These are phyloP conservation scores for Timema cristinae DNA, from an alignment of 2,888 invertebrate genomes.

Conservation along the genomic window DNA sequence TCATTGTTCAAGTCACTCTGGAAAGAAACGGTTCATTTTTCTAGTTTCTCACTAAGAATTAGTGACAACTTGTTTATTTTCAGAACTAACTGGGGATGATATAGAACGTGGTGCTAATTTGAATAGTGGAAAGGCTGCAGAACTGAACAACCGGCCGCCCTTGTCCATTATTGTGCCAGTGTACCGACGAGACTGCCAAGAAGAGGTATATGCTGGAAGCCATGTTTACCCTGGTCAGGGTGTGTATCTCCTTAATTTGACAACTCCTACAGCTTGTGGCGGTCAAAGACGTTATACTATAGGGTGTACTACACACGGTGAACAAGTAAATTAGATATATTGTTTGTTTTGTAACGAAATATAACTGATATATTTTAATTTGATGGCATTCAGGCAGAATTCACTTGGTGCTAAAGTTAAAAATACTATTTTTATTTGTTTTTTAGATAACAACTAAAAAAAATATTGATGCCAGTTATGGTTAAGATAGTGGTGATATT, in stretches of 20 bases:
- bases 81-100: conserved; percentile 50
- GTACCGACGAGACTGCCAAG: conserved; percentile 91
- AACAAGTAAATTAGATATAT: conserved; percentile 13
- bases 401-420: no score
- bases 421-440: no score
- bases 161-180: conserved; percentile 88
- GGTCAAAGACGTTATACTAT: conserved; percentile 98
- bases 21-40: neutral
- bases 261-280: conserved; percentile 98
- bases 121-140: conserved; percentile 26
- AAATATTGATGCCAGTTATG: no score
- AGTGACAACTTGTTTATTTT: conserved; percentile 12
- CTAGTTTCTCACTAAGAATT: neutral
- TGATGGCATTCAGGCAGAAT: no score
- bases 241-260: conserved; percentile 98
- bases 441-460: no score
- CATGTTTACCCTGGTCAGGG: conserved; percentile 97
- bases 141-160: conserved; percentile 49
- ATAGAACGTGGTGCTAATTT: conserved; percentile 55
- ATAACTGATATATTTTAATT: no score
- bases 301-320: conserved; percentile 92
- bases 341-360: no score
- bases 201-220: conserved; percentile 89
- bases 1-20: no score
- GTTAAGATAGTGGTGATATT: no score